These are phyloP conservation scores for Myotis myotis DNA, from an alignment of 2,797 vertebrate genomes.

Conservation along the genomic window DNA sequence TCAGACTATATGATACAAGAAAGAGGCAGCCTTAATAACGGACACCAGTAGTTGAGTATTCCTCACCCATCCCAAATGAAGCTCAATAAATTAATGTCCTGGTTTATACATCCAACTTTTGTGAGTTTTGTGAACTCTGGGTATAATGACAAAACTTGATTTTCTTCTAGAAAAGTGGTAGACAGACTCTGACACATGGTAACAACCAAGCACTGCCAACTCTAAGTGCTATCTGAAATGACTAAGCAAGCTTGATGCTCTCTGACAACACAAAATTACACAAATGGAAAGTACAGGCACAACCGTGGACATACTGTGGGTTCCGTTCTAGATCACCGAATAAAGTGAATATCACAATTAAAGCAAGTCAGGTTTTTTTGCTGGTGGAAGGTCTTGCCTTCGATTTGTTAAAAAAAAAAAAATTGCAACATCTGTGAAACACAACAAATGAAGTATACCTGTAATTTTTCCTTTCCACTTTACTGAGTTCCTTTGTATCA, in stretches of 20 bases:
- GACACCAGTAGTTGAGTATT: neutral
- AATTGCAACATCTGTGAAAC: neutral
- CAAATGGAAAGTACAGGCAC: neutral
- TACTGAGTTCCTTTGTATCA: constrained; percentile 18
- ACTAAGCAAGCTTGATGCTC: neutral
- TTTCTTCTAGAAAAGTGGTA: constrained; percentile 19
- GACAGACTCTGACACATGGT: neutral
- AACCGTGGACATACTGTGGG: neutral
- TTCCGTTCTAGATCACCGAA: neutral
- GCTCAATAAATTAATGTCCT: neutral
- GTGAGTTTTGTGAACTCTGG: neutral
- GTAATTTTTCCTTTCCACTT: constrained; percentile 25
- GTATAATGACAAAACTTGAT: neutral
- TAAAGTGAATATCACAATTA: neutral
- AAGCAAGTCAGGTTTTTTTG: neutral
- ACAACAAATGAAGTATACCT: neutral
- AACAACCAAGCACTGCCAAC: neutral
- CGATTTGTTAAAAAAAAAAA: neutral
- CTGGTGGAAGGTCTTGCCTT: neutral
- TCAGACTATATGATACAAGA: neutral
- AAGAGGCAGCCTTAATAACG: neutral
- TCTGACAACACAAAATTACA: constrained; percentile 44
- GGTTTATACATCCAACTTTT: neutral
- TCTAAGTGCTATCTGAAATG: neutral
- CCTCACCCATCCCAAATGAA: neutral